Conservation (phyloP, 2,113 vertebrate genomes). For the Takifugu flavidus region DNA sequence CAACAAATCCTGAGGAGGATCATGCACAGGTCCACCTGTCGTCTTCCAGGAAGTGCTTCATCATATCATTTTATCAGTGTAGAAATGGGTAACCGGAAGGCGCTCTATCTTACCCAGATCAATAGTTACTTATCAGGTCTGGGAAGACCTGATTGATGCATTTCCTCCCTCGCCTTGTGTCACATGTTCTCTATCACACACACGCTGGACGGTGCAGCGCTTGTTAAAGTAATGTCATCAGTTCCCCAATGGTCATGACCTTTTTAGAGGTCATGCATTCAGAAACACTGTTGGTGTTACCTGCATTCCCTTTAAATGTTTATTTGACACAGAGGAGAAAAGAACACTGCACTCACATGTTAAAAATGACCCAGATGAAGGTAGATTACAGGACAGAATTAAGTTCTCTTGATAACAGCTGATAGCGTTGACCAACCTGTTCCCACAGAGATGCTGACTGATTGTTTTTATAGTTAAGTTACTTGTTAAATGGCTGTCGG, state of each 20-base stretch:
- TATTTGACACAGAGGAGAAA: conserved; percentile 40
- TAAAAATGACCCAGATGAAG: conserved; percentile 19
- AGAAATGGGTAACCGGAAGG: conserved; percentile 54
- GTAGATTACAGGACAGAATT: conserved; percentile 21
- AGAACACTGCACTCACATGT: conserved; percentile 29
- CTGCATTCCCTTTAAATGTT: conserved; percentile 27
- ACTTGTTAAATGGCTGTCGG: conserved; percentile 55
- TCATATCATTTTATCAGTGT: conserved; percentile 64
- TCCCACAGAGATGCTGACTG: conserved; percentile 30
- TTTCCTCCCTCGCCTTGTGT: not conserved
- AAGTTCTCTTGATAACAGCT: conserved; percentile 25
- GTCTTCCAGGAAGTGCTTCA: conserved; percentile 60
- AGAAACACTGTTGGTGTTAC: conserved; percentile 18
- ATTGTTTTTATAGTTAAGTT: conserved; percentile 53
- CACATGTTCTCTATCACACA: not conserved
- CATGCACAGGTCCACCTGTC: conserved; percentile 42
- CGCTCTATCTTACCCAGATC: conserved; percentile 53
- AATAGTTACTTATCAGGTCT: conserved; percentile 69
- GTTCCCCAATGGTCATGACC: conserved; percentile 32
- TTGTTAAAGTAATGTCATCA: conserved; percentile 18
- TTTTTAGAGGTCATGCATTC: conserved; percentile 36
- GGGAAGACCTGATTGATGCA: conserved; percentile 51
- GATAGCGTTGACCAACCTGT: conserved; percentile 31
- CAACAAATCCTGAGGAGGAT: conserved; percentile 21
- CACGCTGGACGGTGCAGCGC: not conserved